Conservation (phyloP, 2,113 vertebrate genomes). For the Ciconia stormi region DNA sequence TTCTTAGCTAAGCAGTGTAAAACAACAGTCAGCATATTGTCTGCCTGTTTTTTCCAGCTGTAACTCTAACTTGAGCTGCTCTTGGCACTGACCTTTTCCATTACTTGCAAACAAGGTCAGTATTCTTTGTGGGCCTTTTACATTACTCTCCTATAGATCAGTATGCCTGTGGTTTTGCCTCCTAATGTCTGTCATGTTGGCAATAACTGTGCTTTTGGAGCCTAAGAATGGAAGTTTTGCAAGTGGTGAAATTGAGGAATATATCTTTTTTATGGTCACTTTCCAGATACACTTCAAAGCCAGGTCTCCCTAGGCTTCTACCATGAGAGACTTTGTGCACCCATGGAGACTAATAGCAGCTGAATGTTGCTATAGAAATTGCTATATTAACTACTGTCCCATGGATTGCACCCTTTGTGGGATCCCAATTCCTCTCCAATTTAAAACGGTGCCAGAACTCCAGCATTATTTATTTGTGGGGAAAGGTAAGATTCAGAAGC, state of each 20-base stretch:
- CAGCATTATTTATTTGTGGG: background rate
- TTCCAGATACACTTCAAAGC: conserved; percentile 6
- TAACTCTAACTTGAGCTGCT: background rate
- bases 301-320: background rate
- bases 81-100: conserved; percentile 19
- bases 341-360: background rate
- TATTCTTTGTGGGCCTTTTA: background rate
- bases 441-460: background rate
- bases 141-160: background rate
- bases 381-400: background rate
- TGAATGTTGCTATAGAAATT: conserved; percentile 2
- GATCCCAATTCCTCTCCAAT: background rate
- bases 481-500: background rate
- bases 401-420: background rate
- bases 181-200: background rate
- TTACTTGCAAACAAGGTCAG: conserved; percentile 30
- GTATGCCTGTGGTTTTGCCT: background rate
- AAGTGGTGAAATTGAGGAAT: background rate
- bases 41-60: background rate
- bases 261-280: background rate
- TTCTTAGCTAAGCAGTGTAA: background rate
- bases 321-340: background rate
- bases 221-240: background rate
- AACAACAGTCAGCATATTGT: background rate
- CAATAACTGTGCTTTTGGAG: background rate